Evolutionary conservation across 2,797 vertebrate species (phyloP), one percentile per base, ranked within the genome.

Genomic region (Smutsia temminckii): DNA sequence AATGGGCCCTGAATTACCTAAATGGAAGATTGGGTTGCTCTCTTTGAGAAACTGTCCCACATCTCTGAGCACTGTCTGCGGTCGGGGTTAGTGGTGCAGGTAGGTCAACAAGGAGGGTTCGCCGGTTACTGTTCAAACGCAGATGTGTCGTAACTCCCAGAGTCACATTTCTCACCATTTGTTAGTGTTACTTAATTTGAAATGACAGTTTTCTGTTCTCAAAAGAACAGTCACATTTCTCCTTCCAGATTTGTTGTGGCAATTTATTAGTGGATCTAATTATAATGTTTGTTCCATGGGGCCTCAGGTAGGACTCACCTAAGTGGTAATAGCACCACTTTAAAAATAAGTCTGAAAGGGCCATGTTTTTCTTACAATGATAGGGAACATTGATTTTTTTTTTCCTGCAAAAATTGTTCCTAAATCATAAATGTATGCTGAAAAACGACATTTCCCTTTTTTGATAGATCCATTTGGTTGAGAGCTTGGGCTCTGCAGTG

Each of bases 151-250:
- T 6, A 11, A 34, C 75, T 64, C 34, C 37, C 2, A 0, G 63
- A 77, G 69, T 89, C 84, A 61, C n/a, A 13, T 64, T 94, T 71
- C 92, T 95, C 94, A 63, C 91, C 74, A 59, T 91, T 94, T 95
- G 77, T 78, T 93, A 40, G 51, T 95, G 68, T 94, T 95, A 69
- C 90, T 96, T 97, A 93, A 95, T 94, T 94, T 91, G 93, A 94
- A 96, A 79, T 72, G 79, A 85, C 91, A 85, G 78, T 91, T 93
- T 83, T 93, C 92, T 90, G 64, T 86, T 95, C 88, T 89, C 51
- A 79, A 86, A 96, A 93, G 83, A 96, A 78, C 77, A 93, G 85
- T 95, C 94, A 89, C 0, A 2, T 95, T 96, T 92, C 85, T 92
- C 46, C 80, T 91, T 79, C 92, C 75, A 81, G 88, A 91, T 64